A percentile compares a stretch with the other conserved stretches of the same genome.
Conservation (phyloP, 2,888 invertebrate species). For the Xestoiulus laeticollis region DNA sequence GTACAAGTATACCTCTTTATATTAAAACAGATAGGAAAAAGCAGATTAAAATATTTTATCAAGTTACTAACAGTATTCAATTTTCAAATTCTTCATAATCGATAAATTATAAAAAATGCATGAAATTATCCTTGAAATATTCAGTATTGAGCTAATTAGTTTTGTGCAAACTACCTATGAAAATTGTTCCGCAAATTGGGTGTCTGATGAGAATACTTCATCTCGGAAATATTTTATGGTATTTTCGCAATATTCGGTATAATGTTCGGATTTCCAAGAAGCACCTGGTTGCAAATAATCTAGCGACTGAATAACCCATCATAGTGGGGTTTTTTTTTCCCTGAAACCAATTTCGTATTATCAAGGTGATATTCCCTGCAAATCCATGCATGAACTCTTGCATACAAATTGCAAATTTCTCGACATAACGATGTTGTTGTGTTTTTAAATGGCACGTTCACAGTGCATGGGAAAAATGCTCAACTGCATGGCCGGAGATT, state of each 20-base stretch:
- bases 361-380: not conserved
- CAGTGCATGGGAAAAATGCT: not conserved
- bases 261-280: not conserved
- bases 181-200: not conserved
- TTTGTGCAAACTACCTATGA: too few relatives aligned
- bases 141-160: too few relatives aligned
- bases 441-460: not conserved
- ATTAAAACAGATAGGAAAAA: too few relatives aligned
- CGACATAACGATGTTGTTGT: not conserved
- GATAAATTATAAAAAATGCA: too few relatives aligned
- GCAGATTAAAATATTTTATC: too few relatives aligned
- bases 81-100: too few relatives aligned
- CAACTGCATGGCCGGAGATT: not conserved
- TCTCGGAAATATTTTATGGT: not conserved
- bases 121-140: too few relatives aligned
- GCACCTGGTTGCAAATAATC: conserved; percentile 25
- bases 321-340: not conserved
- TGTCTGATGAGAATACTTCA: not conserved
- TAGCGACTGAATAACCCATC: not conserved
- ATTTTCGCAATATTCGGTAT: not conserved
- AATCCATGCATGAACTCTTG: conserved; percentile 6
- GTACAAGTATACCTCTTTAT: too few relatives aligned
- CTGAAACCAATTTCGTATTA: not conserved
- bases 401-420: conserved; percentile 6
- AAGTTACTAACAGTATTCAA: too few relatives aligned